Base-by-base conservation (phyloP, 2,113 vertebrate genomes). In the Promerops cafer region DNA sequence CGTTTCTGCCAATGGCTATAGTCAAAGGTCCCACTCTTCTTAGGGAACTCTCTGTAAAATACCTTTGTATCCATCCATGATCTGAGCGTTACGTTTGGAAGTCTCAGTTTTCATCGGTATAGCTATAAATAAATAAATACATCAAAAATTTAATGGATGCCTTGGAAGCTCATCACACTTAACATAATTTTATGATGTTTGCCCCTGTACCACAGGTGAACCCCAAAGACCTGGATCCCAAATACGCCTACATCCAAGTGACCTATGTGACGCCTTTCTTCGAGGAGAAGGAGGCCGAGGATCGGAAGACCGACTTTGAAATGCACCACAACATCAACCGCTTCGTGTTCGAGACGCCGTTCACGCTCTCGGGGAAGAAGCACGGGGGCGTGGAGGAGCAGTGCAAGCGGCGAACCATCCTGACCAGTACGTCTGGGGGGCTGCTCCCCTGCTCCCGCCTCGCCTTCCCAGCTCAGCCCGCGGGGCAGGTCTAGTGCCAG, bases 331-430 rank as follows among this genome's bases (percentile, higher is more conserved):
- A 99, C 96, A 99, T 99, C 98, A 98, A 97, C 74, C 99, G 98
- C 61, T 99, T 99, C 31, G 99, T 99, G 57, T 99, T 99, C 4
- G 99, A 99, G 97, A 99, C 99, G 0, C 99, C 99, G 1, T 99
- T 99, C 96, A 99, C 99, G 0, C 97, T 99, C 52, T 99, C 99
- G 1, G 99, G 99, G 44, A 99, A 99, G 95, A 99, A 99, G 92
- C 99, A 99, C 0, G 99, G 99, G 0, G 99, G 99, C 0, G 99
- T 99, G 70, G 99, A 99, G 39, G 99, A 99, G 96, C 99, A 99
- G 96, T 99, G 99, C 98, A 99, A 99, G 96, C 97, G 99, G 45
- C 97, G 99, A 70, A 99, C 99, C 1, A 97, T 99, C 81, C 97
- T 99, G 61, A 99, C 99, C 72, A 99, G 99, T 99, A 98, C 6